These are phyloP conservation scores for Myotis myotis DNA, from an alignment of 2,797 vertebrate species.

Conservation along the genomic window DNA sequence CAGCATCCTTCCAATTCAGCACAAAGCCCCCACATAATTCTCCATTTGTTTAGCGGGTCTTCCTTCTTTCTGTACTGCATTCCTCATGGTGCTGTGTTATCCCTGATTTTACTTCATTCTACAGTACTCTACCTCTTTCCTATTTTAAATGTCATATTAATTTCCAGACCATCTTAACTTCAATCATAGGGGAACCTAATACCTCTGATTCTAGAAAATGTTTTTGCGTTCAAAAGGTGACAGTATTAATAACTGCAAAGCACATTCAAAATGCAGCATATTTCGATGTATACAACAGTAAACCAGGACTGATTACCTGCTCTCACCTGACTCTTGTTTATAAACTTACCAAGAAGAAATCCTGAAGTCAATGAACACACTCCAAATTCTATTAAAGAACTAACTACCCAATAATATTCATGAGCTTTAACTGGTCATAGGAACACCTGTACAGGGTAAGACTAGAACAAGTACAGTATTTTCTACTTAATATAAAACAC, in stretches of 20 bases:
- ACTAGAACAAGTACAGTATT: neutral
- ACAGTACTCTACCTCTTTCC: neutral
- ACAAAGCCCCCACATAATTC: neutral
- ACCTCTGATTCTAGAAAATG: neutral
- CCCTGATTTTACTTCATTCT: slow-evolving; percentile 23
- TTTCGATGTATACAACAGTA: neutral
- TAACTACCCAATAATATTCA: neutral
- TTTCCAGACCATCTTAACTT: slow-evolving; percentile 8
- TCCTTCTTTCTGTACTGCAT: neutral
- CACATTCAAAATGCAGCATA: neutral
- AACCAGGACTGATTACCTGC: neutral
- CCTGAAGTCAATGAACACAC: neutral
- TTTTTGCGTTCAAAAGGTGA: slow-evolving; percentile 14
- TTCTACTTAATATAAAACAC: neutral
- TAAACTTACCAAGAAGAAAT: slow-evolving; percentile 18
- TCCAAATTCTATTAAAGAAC: slow-evolving; percentile 11
- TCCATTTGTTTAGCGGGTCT: neutral
- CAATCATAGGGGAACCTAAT: neutral
- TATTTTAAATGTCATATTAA: slow-evolving; percentile 24
- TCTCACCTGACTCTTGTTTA: neutral
- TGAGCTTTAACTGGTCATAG: neutral
- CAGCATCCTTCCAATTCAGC: neutral
- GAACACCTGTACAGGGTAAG: neutral
- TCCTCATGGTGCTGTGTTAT: neutral
- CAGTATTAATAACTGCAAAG: neutral